Base-by-base conservation (phyloP, 2,888 invertebrate species). In the Autographa gamma region DNA sequence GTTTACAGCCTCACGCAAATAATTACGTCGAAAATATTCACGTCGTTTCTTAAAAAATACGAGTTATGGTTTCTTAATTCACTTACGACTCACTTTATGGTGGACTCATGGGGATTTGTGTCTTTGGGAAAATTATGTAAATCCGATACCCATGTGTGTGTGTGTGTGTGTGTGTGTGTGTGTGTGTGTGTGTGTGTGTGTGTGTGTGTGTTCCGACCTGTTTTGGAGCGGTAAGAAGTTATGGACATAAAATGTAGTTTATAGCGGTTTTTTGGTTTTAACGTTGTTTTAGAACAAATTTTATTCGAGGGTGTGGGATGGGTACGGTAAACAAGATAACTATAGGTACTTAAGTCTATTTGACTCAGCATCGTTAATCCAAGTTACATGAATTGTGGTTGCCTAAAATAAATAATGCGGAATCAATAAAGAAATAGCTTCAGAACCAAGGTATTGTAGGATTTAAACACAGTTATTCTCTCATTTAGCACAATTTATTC, bases 11-110 rank as follows among this genome's bases (percentile, higher is more conserved):
- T 59, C 52, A 64, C 71, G 63, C 79, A 79, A 83, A 84, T 80
- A 84, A 81, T 82, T 80, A 78, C 83, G 81, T 84, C 85, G n/a
- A n/a, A 83, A 87, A 88, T 86, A 85, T 88, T 87, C 85, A 84
- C 83, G 72, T 74, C 80, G 73, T 73, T 73, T n/a, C 71, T 65
- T 71, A 59, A 71, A 73, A 80, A 77, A 62, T 68, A 68, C 62
- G 56, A 66, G 64, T 74, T 72, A 80, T 62, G 69, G 60, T 74
- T 69, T 74, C 73, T 76, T 82, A 83, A 83, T 85, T 83, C 78
- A 77, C 73, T 85, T 82, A 82, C 32, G 54, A 38, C 13, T 61
- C 43, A 65, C 60, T 74, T 79, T 77, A 74, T 63, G 62, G 67
- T 41, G 32, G 38, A 52, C 65, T 62, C 69, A 60, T 69, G 75